Evolutionary conservation across 1,140 invertebrate species (phyloP).

Genomic region (Euglossa dilemma): DNA sequence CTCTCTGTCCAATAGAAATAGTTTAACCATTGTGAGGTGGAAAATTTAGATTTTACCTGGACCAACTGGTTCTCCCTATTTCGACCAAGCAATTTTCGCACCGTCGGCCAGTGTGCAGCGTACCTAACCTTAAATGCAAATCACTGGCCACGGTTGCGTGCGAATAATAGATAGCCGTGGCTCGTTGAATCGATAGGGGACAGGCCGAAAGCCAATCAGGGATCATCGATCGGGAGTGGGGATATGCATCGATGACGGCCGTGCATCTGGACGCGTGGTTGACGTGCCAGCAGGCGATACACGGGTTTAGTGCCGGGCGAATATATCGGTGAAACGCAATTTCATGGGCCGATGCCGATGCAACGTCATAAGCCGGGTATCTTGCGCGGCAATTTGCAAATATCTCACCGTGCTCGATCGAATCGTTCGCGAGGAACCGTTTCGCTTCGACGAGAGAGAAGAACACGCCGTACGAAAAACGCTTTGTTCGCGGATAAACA

Average conservation of each 20-base stretch:
- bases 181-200: slow-evolving; percentile 7
- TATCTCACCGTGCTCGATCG: background rate
- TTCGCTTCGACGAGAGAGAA: background rate
- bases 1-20: background rate
- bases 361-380: slow-evolving; percentile 53
- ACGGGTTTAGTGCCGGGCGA: slow-evolving; percentile 24
- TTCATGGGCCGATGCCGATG: slow-evolving; percentile 51
- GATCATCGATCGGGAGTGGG: slow-evolving; percentile 24
- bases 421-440: background rate
- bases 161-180: slow-evolving; percentile 3
- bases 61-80: background rate
- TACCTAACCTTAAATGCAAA: slow-evolving; percentile 30
- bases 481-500: too few species aligned
- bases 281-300: slow-evolving; percentile 4
- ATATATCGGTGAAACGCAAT: slow-evolving; percentile 58
- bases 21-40: background rate
- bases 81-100: background rate
- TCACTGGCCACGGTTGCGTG: slow-evolving; percentile 4
- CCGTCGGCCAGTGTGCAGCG: background rate
- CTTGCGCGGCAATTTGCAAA: slow-evolving; percentile 25
- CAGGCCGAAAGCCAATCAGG: slow-evolving; percentile 9
- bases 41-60: background rate
- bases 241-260: background rate
- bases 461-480: too few species aligned
- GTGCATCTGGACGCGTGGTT: slow-evolving; percentile 6